Base-by-base conservation (phyloP, 2,113 vertebrate genomes). In the Oryzias melastigma region DNA sequence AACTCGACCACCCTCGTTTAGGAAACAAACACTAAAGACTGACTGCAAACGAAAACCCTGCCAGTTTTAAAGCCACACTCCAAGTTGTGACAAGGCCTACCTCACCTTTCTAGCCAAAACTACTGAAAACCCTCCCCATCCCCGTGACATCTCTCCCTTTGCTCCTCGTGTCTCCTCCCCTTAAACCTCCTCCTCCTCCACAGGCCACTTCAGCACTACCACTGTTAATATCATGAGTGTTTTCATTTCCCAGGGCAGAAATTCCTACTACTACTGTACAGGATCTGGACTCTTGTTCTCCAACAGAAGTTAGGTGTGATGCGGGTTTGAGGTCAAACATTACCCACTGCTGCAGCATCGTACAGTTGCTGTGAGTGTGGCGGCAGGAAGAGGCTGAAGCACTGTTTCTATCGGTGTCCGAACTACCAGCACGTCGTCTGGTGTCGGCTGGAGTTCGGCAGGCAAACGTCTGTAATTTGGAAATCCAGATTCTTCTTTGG, bases 71-170 rank as follows among this genome's bases (percentile, higher is more conserved):
- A 87, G 88, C 88, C 90, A 87, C 89, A 85, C 76, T 85, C 81
- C 78, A 84, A 81, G 86, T 89, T 86, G 88, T 90, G 86, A 90
- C 88, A 76, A 91, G 90, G 90, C 85, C 91, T 91, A 92, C 91
- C 91, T 91, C 91, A 91, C 85, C 88, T 90, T 91, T 90, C 89
- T 87, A 90, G 88, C 89, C 85, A 88, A 91, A 91, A 92, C 91
- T 92, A 92, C 91, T 92, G 91, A 92, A 79, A 82, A 27, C 65
- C 77, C 22, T 62, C 62, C 68, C 17, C 53, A 59, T 20, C 35
- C 25, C 12, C 65, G 65, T 58, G 65, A 58, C 66, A 18, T 44
- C 57, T 61, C 62, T 27, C 44, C 56, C 51, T 48, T 48, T 27
- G 29, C n/a, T 40, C 63, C 58, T 50, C 13, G 43, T 64, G 29